phyloP scores from a whole-genome alignment of 2,888 invertebrate species.

The Yponomeuta sedellus region DNA sequence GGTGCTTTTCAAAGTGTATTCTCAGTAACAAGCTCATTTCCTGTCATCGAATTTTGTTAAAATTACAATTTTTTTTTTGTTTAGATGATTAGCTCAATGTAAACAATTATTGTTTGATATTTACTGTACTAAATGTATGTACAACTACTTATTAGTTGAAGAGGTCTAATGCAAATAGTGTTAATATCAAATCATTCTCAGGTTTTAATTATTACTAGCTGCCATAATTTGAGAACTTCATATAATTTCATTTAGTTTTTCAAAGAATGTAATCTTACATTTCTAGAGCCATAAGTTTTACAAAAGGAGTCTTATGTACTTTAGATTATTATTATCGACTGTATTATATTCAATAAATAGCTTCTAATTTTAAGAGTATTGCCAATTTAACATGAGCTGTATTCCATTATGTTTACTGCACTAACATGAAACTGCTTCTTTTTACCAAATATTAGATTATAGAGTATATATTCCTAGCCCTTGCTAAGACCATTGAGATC shows the following conservation, averaged over 20 bases:
- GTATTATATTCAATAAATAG: neutral
- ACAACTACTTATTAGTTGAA: neutral
- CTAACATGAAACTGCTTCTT: slow-evolving; percentile 11
- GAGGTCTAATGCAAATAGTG: neutral
- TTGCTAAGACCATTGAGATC: too few species aligned
- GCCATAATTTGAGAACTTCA: slow-evolving; percentile 11
- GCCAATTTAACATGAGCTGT: neutral
- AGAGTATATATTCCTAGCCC: neutral
- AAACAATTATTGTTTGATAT: neutral
- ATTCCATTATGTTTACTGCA: slow-evolving; percentile 10
- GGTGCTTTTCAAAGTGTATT: neutral
- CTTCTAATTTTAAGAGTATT: neutral
- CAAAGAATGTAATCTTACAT: neutral
- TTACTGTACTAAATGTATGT: neutral
- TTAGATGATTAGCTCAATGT: neutral
- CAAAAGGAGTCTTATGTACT: neutral
- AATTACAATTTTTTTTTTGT: neutral
- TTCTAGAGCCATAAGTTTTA: neutral
- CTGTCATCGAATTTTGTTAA: slow-evolving; percentile 12
- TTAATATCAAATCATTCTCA: neutral
- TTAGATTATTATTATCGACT: neutral
- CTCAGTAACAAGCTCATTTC: slow-evolving; percentile 7
- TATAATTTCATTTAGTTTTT: neutral
- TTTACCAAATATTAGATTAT: slow-evolving; percentile 14
- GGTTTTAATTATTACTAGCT: slow-evolving; percentile 12